Conservation (phyloP, 2,113 vertebrate genomes). For the Lagopus leucura region DNA sequence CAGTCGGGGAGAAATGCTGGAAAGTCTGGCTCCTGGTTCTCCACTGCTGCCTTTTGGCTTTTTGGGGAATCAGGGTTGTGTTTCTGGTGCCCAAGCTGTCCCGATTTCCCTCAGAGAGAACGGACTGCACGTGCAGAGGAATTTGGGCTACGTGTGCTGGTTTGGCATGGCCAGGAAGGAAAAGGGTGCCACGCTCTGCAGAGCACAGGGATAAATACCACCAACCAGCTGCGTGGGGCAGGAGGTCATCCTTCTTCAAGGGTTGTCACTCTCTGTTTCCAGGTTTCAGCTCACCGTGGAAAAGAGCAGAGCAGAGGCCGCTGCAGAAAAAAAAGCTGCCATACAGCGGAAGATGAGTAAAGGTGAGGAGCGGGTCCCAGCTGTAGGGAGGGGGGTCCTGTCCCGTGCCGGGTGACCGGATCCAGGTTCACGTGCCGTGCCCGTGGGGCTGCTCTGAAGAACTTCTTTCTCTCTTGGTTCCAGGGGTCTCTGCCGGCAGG, state of each 20-base stretch:
- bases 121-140: not conserved
- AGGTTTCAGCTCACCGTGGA: not conserved
- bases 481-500: too few species aligned
- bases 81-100: not conserved
- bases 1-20: not conserved
- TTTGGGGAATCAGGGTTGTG: not conserved
- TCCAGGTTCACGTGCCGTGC: too few species aligned
- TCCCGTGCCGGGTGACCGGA: too few species aligned
- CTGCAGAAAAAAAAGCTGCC: rapidly evolving
- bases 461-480: too few species aligned
- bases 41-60: not conserved
- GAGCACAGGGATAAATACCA: not conserved
- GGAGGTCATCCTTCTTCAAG: not conserved
- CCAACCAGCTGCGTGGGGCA: not conserved
- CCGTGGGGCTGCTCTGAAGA: too few species aligned
- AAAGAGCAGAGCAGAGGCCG: not conserved
- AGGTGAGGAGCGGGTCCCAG: not conserved
- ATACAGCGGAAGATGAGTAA: too few species aligned
- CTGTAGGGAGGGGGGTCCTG: too few species aligned
- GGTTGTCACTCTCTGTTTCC: not conserved
- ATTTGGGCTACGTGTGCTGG: not conserved
- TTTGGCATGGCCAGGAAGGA: not conserved
- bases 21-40: not conserved
- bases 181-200: not conserved
- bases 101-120: not conserved